Base-by-base conservation (phyloP, 2,797 vertebrate genomes). In the Siniperca obscura region DNA sequence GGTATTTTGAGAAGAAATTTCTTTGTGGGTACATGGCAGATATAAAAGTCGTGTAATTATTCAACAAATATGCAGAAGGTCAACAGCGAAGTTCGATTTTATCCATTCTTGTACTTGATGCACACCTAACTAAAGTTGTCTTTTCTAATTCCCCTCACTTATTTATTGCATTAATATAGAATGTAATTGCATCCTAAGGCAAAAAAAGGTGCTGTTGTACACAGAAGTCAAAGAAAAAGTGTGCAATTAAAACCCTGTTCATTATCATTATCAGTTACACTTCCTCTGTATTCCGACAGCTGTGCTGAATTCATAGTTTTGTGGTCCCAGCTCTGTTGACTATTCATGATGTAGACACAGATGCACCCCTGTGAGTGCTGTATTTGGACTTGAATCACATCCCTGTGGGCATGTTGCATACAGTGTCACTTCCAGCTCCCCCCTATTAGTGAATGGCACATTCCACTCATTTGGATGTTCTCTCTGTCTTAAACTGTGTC, bases 331-430 rank as follows among this genome's bases (percentile, higher is more conserved):
- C 70, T 66, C 87, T 87, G 83, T 86, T 92, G 82, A 84, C 78
- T 93, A 89, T 93, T 91, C 89, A 91, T 90, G 86, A 89, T 90
- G 87, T 87, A 82, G 86, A 87, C 75, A 83, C 78, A 85, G 73
- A 76, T 83, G 86, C 74, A 82, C 80, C 80, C 79, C 62, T 12
- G 30, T 30, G 83, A 79, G 85, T 70, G 67, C 76, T 76, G 73
- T 81, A 52, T 87, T 86, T 83, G 89, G 83, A 76, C 80, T 64
- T 55, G 69, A 86, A 38, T 89, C 85, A 56, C 25, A 72, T 88
- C 85, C 84, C 87, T 7, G 46, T 64, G 75, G 76, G 80, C 72
- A 65, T 80, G 74, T 87, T 81, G 75, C 42, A 79, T 64, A 68
- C 65, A 56, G 55, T 38, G 68, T 86, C 80, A 66, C 52, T 67